Conservation (phyloP, 2,113 vertebrate species). For the Brevimyrus niger region DNA sequence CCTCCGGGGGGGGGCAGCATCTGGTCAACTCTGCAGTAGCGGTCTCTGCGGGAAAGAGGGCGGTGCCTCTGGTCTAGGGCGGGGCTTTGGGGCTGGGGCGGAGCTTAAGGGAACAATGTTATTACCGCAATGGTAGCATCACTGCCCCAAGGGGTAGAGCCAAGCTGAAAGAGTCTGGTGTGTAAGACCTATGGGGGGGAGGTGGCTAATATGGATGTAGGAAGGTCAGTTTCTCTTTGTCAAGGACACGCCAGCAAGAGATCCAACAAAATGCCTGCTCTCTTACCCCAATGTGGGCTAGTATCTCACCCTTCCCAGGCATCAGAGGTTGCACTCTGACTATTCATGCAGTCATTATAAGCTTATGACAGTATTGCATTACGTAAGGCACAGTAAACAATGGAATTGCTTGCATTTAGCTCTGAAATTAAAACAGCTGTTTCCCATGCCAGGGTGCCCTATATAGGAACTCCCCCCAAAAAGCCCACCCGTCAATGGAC, state of each 20-base stretch:
- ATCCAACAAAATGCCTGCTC: neutral
- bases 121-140: neutral
- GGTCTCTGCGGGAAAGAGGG: constrained; percentile 35
- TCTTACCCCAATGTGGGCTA: neutral
- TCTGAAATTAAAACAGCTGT: constrained; percentile 51
- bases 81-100: neutral
- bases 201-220: neutral
- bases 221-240: neutral
- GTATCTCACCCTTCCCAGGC: neutral
- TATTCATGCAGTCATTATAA: neutral
- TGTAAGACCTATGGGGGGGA: neutral
- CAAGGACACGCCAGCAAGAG: neutral
- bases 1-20: neutral
- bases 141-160: neutral
- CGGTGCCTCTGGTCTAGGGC: constrained; percentile 25
- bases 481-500: constrained; percentile 24
- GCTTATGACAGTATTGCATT: neutral
- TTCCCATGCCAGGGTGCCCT: constrained; percentile 8
- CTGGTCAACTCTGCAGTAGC: neutral
- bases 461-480: constrained; percentile 21
- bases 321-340: neutral
- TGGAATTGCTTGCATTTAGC: constrained; percentile 43
- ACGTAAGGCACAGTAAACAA: constrained; percentile 33
- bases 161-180: neutral
- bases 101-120: neutral